Percentiles rank a stretch among this genome's conserved stretches.
Evolutionary conservation across 2,888 invertebrate species (phyloP).

Genomic region (Melanophora roralis): DNA sequence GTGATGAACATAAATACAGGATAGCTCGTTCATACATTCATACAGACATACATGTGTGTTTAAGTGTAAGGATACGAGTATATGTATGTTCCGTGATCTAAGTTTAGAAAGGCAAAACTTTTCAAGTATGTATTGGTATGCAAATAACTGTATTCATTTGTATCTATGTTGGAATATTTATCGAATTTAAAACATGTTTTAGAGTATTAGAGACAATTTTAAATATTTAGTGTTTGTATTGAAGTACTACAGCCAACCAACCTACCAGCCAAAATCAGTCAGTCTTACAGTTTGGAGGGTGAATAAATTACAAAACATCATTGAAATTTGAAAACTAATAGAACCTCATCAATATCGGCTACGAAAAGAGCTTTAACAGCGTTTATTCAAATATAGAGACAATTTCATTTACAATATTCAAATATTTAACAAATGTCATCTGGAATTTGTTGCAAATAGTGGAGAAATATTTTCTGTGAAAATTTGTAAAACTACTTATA

Average conservation of each 20-base stretch:
- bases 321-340: constrained; percentile 57
- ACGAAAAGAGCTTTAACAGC: constrained; percentile 48
- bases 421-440: constrained; percentile 51
- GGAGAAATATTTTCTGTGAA: constrained; percentile 1
- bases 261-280: not conserved
- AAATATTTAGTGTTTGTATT: constrained; percentile 28
- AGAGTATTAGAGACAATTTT: constrained; percentile 4
- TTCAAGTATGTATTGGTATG: not conserved
- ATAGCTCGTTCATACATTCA: too few species aligned
- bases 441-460: constrained; percentile 23
- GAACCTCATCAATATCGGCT: constrained; percentile 53
- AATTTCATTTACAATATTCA: constrained; percentile 50
- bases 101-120: not conserved
- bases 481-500: too few species aligned
- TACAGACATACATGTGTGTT: not conserved
- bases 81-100: not conserved
- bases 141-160: not conserved
- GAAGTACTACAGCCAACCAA: too few species aligned
- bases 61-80: not conserved
- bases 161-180: constrained; percentile 2
- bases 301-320: constrained; percentile 57
- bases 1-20: not conserved
- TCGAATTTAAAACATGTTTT: constrained; percentile 22
- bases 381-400: constrained; percentile 30
- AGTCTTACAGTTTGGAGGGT: constrained; percentile 23